Evolutionary conservation across 53 echinoderm and acorn worm species (phyloP).

Genomic region (Paracentrotus lividus): DNA sequence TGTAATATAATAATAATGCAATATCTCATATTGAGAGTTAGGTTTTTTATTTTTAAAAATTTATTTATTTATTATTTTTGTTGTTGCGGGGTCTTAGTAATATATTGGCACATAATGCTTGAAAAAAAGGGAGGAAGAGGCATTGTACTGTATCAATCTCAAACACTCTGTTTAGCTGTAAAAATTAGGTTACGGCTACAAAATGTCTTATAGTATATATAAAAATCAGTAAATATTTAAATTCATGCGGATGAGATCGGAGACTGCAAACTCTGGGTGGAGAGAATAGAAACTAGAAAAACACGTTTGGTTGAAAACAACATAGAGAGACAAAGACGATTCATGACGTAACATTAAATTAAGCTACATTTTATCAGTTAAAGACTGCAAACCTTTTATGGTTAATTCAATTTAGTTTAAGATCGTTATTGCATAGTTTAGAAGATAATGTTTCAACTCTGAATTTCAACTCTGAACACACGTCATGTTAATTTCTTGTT

Average conservation of each 20-base stretch:
- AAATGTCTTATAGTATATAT: not conserved
- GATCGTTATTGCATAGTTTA: not conserved
- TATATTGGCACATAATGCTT: no score
- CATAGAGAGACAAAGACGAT: not conserved
- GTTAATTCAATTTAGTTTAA: not conserved
- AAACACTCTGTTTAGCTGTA: not conserved
- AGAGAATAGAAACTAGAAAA: slow-evolving; percentile 42
- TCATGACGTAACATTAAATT: not conserved
- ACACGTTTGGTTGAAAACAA: slow-evolving; percentile 35
- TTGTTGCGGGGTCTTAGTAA: no score
- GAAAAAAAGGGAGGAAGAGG: not conserved
- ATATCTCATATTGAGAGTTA: no score
- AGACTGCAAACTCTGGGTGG: slow-evolving; percentile 18
- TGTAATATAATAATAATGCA: no score
- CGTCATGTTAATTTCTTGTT: no score
- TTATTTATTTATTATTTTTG: no score
- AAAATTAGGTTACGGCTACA: not conserved
- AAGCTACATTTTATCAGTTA: not conserved
- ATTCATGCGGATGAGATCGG: slow-evolving; percentile 10
- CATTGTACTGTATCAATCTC: not conserved
- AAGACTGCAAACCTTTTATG: not conserved
- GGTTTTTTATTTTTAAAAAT: no score
- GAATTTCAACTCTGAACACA: no score
- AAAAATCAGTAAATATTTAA: not conserved
- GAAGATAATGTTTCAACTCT: no score